Evolutionary conservation across 2,113 vertebrate genomes (phyloP).

Genomic region (Hoplias malabaricus): DNA sequence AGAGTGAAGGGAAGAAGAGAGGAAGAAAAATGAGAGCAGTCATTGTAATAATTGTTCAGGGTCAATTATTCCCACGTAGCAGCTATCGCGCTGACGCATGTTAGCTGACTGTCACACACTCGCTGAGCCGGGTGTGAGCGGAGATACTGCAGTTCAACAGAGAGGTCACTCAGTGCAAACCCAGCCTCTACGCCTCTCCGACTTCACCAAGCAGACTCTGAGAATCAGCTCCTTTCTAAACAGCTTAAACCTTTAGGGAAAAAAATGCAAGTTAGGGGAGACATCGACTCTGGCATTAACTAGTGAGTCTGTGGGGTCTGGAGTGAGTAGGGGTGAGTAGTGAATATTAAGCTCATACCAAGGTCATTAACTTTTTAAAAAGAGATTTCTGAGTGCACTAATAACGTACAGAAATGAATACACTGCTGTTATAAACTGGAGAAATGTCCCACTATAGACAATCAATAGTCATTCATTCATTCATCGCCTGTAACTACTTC

Average conservation of each 20-base stretch:
- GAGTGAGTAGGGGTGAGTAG: no score
- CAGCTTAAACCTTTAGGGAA: background rate
- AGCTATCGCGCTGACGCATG: conserved; percentile 79
- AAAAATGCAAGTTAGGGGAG: no score
- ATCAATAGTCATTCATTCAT: no score
- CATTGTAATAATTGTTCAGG: conserved; percentile 80
- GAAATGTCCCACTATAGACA: no score
- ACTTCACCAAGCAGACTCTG: background rate
- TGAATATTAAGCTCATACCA: no score
- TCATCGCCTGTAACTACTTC: no score
- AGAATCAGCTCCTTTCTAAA: background rate
- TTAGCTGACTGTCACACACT: conserved; percentile 61
- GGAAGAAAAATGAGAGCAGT: conserved; percentile 73
- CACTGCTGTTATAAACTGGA: no score
- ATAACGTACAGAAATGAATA: no score
- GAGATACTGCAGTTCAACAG: conserved; percentile 21
- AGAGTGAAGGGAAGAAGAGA: background rate
- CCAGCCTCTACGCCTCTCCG: background rate
- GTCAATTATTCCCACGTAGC: conserved; percentile 89
- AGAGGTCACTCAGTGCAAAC: background rate
- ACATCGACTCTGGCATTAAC: no score
- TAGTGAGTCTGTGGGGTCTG: no score
- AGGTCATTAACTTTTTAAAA: no score
- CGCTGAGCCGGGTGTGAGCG: background rate
- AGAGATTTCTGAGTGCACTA: no score